Evolutionary conservation across 2,888 invertebrate species (phyloP), one percentile per base, ranked within the genome.

Genomic region (Syrphus vitripennis): DNA sequence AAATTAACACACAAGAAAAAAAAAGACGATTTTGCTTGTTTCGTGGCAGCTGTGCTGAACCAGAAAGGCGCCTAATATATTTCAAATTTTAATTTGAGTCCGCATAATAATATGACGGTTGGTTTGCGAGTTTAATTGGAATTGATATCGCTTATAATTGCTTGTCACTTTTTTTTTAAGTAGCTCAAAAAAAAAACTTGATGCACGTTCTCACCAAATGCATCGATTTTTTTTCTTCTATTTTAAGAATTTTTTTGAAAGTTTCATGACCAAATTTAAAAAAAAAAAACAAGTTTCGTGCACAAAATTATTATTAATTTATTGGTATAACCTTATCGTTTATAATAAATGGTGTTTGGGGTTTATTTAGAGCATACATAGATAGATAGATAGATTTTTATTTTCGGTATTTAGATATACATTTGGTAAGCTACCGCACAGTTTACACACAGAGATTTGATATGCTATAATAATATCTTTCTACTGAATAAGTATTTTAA

Each of bases 11-110:
- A 48, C 19, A 48, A 21, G 21, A 42, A 21, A 48, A 50, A 24
- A 14, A 61, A 24, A 61, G 9, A 40, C 40, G n/a, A 1, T 29
- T 31, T 34, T 19, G 19, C 19, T 19, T n/a, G n/a, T n/a, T n/a
- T n/a, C 16, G 31, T 31, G 16, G 4, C 12, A 16, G 1, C 1
- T 7, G 5, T 29, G 10, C 10, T 45, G 63, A 45, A 63, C 48
- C 48, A 48, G 5, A 0, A 14, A 14, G 65, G 45, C 65, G 65
- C 65, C 65, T 29, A 16, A 45, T 19, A 45, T 65, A 19, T 45
- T 65, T 45, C 45, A 19, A 19, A 19, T 45, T 45, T 65, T 65
- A 31, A 65, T 65, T 65, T 29, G 65, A 45, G n/a, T n/a, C n/a
- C n/a, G 65, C 40, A 42, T 55, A 61, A 21, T 14, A 40, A 10